Evolutionary conservation across 2,888 invertebrate genomes (phyloP).

Genomic region (Mystacides longicornis): DNA sequence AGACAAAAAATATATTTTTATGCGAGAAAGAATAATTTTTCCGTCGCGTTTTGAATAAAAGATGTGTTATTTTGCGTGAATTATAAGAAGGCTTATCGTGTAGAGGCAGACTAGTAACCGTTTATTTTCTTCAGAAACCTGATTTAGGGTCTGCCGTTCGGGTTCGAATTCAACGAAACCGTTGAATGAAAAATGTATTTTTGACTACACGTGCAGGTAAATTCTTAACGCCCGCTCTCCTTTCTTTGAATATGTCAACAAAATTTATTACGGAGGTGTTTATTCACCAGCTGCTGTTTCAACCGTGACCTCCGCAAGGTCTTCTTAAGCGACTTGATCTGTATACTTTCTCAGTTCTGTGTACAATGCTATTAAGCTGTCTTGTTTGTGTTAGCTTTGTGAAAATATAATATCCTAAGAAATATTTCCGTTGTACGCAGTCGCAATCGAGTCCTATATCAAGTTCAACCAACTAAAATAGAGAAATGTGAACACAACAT

Average conservation of each 20-base stretch:
- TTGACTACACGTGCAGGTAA: too few species aligned
- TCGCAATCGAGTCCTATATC: too few species aligned
- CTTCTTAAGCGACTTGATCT: too few species aligned
- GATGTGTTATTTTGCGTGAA: constrained; percentile 4
- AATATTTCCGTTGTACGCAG: too few species aligned
- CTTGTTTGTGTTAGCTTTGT: too few species aligned
- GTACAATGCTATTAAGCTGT: too few species aligned
- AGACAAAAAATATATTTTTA: constrained; percentile 2
- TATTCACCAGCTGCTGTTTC: neutral
- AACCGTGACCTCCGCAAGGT: too few species aligned
- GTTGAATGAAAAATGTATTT: constrained; percentile 5
- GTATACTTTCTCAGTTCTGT: too few species aligned
- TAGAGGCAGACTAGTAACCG: neutral
- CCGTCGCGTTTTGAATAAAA: constrained; percentile 1
- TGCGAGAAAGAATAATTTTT: constrained; percentile 1
- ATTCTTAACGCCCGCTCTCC: neutral
- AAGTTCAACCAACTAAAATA: too few species aligned
- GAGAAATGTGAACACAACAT: too few species aligned
- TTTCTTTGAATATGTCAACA: neutral
- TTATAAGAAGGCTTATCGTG: constrained; percentile 7
- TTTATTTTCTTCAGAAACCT: constrained; percentile 8
- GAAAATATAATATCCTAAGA: too few species aligned
- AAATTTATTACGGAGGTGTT: neutral
- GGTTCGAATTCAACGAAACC: constrained; percentile 4
- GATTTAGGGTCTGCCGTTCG: constrained; percentile 5